Base-by-base conservation (phyloP, 2,113 vertebrate genomes). In the Rhombomys opimus region DNA sequence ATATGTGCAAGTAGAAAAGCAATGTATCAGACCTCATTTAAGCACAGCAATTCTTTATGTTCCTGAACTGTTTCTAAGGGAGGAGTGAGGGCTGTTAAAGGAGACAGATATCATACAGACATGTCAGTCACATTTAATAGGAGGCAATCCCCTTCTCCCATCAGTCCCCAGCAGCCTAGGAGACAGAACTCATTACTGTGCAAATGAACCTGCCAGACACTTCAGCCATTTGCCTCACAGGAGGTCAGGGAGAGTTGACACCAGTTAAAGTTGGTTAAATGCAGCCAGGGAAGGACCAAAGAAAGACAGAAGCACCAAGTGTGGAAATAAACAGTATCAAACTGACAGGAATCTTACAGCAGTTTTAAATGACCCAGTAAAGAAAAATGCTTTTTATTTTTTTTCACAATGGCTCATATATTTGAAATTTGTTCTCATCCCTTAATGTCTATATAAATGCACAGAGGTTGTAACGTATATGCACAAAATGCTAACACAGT, bases 101-200 rank as follows among this genome's bases (percentile, higher is more conserved):
- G 84, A 97, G 98, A 57, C 8, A 30, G 95, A 91, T 94, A 97
- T 96, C 82, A 92, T 97, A 95, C 72, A 96, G 92, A 68, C 97
- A 96, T 96, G 98, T 98, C 98, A 98, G 14, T 98, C 98, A 98
- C 88, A 95, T 97, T 96, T 98, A 98, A 98, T 97, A 98, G 97
- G 96, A 94, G 87, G 89, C 97, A 98, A 98, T 98, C 93, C 98
- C 91, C 93, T 97, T 95, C 85, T 97, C 87, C 96, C 94, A 93
- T 98, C 97, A 96, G 92, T 97, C 96, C 93, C 88, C 90, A 96
- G 96, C 92, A 97, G 91, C 17, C 88, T 96, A 67, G 77, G 59
- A 97, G 97, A 98, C 97, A 98, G 93, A 97, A 97, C 93, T 98
- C 98, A 98, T 98, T 98, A 98, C 97, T 97, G 96, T 98, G 98